A percentile compares a stretch with the other conserved stretches of the same genome.
phyloP scores from a whole-genome alignment of 92 coral and sea anemone genomes.

The Micromussa lordhowensis region DNA sequence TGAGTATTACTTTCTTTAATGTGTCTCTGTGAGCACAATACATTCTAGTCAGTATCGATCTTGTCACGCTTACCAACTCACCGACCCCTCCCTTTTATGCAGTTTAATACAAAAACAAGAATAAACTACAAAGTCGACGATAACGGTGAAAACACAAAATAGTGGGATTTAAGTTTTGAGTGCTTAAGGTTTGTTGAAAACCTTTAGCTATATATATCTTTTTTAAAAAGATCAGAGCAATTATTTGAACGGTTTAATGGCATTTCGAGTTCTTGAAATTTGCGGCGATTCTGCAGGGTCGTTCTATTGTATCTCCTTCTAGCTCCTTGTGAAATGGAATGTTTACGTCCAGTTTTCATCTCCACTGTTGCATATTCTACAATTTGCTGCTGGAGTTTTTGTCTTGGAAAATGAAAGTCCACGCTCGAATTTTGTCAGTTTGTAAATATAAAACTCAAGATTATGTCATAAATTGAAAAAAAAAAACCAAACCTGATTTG shows the following conservation, averaged over 20 bases:
- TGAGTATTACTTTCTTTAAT: neutral
- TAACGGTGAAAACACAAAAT: neutral
- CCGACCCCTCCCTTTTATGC: neutral
- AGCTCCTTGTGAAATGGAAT: too few species aligned
- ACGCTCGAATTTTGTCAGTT: neutral
- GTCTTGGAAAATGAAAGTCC: neutral
- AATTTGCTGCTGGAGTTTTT: neutral
- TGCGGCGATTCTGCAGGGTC: too few species aligned
- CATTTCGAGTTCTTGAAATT: too few species aligned
- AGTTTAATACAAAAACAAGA: neutral
- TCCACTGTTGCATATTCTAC: too few species aligned
- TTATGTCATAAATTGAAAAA: neutral
- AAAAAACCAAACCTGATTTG: too few species aligned
- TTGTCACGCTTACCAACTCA: neutral
- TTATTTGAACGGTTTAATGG: neutral
- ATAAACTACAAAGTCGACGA: neutral
- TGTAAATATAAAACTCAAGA: neutral
- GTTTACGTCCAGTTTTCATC: too few species aligned
- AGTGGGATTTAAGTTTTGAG: neutral
- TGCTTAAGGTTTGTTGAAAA: neutral
- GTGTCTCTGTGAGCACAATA: neutral
- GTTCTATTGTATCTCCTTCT: too few species aligned
- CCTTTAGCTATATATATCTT: neutral
- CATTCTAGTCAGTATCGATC: neutral
- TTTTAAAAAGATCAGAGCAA: neutral